Conservation (phyloP, 2,888 invertebrate species). For the Plemyria rubiginata region DNA sequence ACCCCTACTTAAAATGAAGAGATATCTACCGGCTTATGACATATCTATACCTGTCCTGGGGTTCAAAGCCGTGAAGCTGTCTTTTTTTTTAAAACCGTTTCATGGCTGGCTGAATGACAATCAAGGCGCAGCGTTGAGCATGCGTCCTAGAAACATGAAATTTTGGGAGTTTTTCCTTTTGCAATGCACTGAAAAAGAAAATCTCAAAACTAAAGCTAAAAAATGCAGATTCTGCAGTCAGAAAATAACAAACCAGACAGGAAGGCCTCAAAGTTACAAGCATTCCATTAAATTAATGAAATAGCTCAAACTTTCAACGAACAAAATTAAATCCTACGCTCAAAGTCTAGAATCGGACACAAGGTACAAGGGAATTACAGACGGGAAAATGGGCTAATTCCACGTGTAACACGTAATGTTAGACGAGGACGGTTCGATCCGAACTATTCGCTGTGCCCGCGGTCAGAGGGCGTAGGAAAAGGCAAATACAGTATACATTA, state of each 20-base stretch:
- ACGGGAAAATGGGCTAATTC: conserved; percentile 31
- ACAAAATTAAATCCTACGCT: background rate
- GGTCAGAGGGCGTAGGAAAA: conserved; percentile 39
- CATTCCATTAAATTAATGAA: background rate
- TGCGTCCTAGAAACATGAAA: too few relatives aligned
- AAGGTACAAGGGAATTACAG: conserved; percentile 12
- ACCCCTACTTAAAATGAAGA: too few relatives aligned
- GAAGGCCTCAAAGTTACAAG: background rate
- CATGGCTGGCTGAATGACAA: too few relatives aligned
- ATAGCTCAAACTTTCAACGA: background rate
- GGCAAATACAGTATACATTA: conserved; percentile 30
- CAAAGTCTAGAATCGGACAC: background rate
- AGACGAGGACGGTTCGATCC: conserved; percentile 22
- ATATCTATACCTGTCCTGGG: too few relatives aligned
- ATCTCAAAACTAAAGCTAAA: too few relatives aligned
- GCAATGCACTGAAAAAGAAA: too few relatives aligned
- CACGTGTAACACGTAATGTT: conserved; percentile 15
- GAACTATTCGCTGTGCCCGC: conserved; percentile 20
- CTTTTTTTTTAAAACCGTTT: too few relatives aligned
- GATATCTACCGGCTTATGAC: too few relatives aligned
- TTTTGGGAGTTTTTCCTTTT: too few relatives aligned
- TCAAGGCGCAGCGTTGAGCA: too few relatives aligned
- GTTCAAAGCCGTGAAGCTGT: too few relatives aligned
- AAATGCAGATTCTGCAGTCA: background rate
- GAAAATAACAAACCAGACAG: background rate